Base-by-base conservation (phyloP, 30 jellyfish, hydroid and myxozoan genomes). In the Catostylus mosaicus region DNA sequence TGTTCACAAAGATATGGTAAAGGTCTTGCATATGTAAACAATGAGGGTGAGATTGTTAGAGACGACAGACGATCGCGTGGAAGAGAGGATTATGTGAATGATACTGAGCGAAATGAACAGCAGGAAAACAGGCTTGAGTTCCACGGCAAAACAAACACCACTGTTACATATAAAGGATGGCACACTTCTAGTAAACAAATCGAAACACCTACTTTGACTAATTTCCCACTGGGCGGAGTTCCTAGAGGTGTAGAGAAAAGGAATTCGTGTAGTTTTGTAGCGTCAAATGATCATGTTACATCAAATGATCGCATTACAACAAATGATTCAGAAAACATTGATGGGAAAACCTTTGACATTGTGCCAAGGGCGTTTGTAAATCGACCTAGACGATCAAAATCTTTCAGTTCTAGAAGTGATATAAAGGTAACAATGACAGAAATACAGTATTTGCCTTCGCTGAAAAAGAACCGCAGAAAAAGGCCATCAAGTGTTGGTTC, bases 381-480 rank as follows among this genome's bases (percentile, higher is more conserved):
- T 2, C 68, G 62, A 29, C 23, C 82, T 20, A 37, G 29, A 38
- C 59, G 35, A 0, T 37, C 52, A 23, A 62, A 75, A 80, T 27
- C 72, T 24, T 69, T 70, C 29, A 51, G 43, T 30, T 63, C 83
- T 32, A 65, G 77, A 20, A 50, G 83, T 36, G 84, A 80, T 50
- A 20, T 67, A 9, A 70, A 62, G 19, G 52, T 36, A 1, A 35
- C 77, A 32, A 24, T 57, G 50, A 61, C 78, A 24, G 90, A 80
- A 40, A 47, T 80, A 32, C 84, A 47, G 66, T 67, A 80, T 66
- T 37, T 80, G 8, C 82, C 90, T 6, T 35, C 90, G 24, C 22
- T 80, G 67, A 80, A 67, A 38, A 80, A 69, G 67, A 80, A 34
- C 22, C 60, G 83, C 3, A 51, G 68, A 18, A 45, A 45, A 51